Evolutionary conservation across 2,888 invertebrate genomes (phyloP), one percentile per base, ranked within the genome.

Genomic region (Dichetophora obliterata): DNA sequence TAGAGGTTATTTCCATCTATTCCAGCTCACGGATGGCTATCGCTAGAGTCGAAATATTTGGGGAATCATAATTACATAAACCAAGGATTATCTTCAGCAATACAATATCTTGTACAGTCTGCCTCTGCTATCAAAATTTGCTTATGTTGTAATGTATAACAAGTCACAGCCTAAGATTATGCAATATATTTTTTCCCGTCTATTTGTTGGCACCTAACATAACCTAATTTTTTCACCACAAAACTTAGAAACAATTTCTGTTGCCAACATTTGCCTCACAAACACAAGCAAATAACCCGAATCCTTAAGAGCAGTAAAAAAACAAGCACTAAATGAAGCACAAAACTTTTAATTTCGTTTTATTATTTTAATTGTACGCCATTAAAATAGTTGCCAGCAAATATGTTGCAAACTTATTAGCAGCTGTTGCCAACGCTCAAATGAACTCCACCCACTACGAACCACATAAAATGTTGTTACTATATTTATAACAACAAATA

Each of bases 331-430:
- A 27, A 61, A 61, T 24, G 27, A 61, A 34, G 19, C 16, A 68
- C 9, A 50, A 68, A 3, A 68, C 48, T 68, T 68, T 68, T 68
- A 48, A 68, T 68, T 68, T 68, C 68, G 50, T 68, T 50, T 50
- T n/a, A 63, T 63, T 63, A 63, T 22, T 50, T 16, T 68, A 68
- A 68, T 68, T 50, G 50, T 24, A 70, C 16, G 37, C 50, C 63
- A 73, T 73, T 73, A 66, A 37, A 74, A 65, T 74, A 65, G 74
- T 66, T 74, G 74, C 65, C 74, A 74, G 66, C 65, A 73, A 77
- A 43, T 66, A 34, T 75, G 70, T 59, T 63, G 75, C 75, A 75
- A 66, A 71, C 71, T 75, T 77, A 75, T 61, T 52, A 37, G 70
- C 68, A 70, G 22, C 22, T 61, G 75, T 24, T 52, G 70, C 50